Base-by-base conservation (phyloP, 2,888 invertebrate species). In the Chironomus tentans region DNA sequence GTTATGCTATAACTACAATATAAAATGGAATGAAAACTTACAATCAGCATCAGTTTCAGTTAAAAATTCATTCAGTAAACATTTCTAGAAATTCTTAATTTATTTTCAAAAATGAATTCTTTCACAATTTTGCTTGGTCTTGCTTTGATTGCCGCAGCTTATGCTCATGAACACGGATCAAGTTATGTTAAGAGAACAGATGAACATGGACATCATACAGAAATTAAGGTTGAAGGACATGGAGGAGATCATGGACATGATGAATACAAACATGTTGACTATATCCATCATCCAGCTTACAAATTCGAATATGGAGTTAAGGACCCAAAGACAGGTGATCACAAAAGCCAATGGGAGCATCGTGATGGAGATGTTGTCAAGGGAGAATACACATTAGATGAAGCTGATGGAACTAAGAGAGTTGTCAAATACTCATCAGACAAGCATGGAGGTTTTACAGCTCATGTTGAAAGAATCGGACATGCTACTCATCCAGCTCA, bases 281-380 rank as follows among this genome's bases (percentile, higher is more conserved):
- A 65, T 48, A 46, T 62, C 46, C 47, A 38, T 48, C 24, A 85
- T 78, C 85, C 85, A 50, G 83, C 85, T 79, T 85, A 85, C 77
- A 81, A 82, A 18, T 86, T 83, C 78, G 84, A 85, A 78, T 86
- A 85, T 78, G 85, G 85, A 2, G 86, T 86, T n/a, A 83, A 85
- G 78, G 85, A 85, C 77, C 80, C 82, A 0, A 85, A 85, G 56
- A 85, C 85, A 1, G 85, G 85, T 1, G 86, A 85, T 77, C 82
- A 84, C 21, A 85, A 86, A 79, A 74, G 46, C 28, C 74, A 74
- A 22, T 74, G 74, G 65, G 74, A 68, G 24, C 65, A 74, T 15
- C 65, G 74, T 48, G 74, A 74, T 68, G 74, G 74, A 24, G 74
- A 74, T 50, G 46, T 28, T 24, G 74, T 74, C 2, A 68, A 46